Percentiles rank a stretch among this genome's conserved stretches.
phyloP scores from a whole-genome alignment of 1,140 invertebrate genomes.

The Drosophila nigromelanica region DNA sequence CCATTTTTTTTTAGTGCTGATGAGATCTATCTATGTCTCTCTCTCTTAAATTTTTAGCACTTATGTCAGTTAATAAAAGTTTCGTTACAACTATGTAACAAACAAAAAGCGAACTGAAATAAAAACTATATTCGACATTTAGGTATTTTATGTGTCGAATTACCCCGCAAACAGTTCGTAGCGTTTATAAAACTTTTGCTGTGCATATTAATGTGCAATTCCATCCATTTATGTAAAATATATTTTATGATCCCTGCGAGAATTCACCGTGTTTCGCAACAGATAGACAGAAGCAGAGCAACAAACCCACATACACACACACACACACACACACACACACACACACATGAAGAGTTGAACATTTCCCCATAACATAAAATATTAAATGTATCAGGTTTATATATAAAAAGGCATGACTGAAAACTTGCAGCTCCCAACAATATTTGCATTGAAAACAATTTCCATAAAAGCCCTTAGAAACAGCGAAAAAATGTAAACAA shows the following conservation, averaged over 20 bases:
- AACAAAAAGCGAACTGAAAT: conserved; percentile 58
- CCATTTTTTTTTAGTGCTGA: background rate
- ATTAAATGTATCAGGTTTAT: conserved; percentile 33
- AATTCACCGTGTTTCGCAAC: conserved; percentile 47
- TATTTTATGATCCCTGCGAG: conserved; percentile 74
- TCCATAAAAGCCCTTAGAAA: conserved; percentile 55
- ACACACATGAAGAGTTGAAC: background rate
- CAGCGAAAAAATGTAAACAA: conserved; percentile 7
- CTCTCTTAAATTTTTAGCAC: conserved; percentile 2
- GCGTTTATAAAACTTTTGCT: conserved; percentile 58
- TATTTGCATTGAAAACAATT: conserved; percentile 63
- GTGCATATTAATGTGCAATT: conserved; percentile 70
- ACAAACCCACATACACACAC: background rate
- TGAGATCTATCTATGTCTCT: conserved; percentile 2
- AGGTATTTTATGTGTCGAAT: background rate
- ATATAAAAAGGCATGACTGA: conserved; percentile 58
- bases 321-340: background rate
- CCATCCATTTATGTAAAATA: conserved; percentile 74
- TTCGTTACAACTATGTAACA: conserved; percentile 7
- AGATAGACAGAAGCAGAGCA: conserved; percentile 40
- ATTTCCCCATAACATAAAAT: conserved; percentile 26
- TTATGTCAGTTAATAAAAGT: conserved; percentile 24
- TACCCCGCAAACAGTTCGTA: background rate
- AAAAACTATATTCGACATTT: conserved; percentile 26
- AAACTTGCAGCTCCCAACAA: conserved; percentile 45